Base-by-base conservation (phyloP, 2,797 vertebrate species). In the Vultur gryphus region DNA sequence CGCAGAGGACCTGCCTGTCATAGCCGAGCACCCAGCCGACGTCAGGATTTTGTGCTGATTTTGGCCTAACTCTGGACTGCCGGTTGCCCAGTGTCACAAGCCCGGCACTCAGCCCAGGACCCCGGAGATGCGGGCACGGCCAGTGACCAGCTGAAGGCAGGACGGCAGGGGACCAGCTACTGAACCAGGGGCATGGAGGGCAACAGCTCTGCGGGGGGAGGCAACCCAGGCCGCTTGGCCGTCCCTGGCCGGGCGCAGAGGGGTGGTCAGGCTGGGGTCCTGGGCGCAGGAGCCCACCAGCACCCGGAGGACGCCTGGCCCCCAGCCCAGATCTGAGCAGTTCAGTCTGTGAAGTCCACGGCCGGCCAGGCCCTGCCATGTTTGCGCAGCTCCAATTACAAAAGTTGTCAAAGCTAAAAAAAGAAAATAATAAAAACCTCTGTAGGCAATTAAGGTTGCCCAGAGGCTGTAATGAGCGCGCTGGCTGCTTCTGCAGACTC, bases 111-210 rank as follows among this genome's bases (percentile, higher is more conserved):
- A 17, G 70, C 35, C 41, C 62, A 41, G 79, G 62, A n/a, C 15
- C n/a, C 62, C 0, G 1, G 41, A 4, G 16, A 6, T 2, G 29
- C 2, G 2, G 46, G 39, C 54, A 37, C 1, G 2, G 69, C 44
- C 51, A 17, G 44, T 2, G 39, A 11, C 13, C 31, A 6, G 58
- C 35, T 3, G 23, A 23, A 33, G 51, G 66, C 51, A 49, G 58
- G n/a, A 54, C 7, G 12, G 29, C 10, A 3, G 43, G 52, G n/a
- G 29, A 17, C 29, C 39, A 46, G 16, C 29, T 39, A 7, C 39
- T 7, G 46, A 29, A 21, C n/a, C 24, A 15, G 41, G 25, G 46
- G 5, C 28, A 3, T 2, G 18, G 20, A 13, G 39, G 21, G 16
- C 41, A 55, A 13, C 48, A 9, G 39, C 78, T 16, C 28, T 2